Percentiles rank a stretch among this genome's conserved stretches.
These are phyloP conservation scores for Leptobrachium ailaonicum DNA, from an alignment of 2,113 vertebrate genomes.

Conservation along the genomic window DNA sequence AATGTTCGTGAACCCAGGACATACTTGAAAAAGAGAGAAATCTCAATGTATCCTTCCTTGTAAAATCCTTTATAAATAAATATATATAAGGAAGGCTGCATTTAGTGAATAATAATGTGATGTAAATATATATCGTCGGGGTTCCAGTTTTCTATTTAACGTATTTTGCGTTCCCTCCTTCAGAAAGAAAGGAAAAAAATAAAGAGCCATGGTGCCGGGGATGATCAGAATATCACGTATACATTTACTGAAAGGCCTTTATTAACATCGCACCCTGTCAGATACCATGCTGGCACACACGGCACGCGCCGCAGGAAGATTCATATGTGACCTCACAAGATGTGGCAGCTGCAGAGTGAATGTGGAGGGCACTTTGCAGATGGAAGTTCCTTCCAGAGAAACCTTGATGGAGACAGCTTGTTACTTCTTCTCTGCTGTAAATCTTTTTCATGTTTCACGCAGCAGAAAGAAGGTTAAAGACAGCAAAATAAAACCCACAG, in stretches of 20 bases:
- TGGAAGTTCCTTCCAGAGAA: not conserved
- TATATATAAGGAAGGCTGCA: no score
- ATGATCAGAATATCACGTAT: not conserved
- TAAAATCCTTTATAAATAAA: no score
- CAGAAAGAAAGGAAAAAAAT: not conserved
- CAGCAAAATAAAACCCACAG: not conserved
- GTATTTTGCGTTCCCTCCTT: not conserved
- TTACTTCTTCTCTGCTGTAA: not conserved
- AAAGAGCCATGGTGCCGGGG: no score
- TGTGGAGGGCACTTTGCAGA: not conserved
- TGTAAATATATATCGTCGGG: no score
- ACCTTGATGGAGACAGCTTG: not conserved
- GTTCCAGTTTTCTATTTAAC: no score
- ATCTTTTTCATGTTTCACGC: not conserved
- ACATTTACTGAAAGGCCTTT: conserved; percentile 3
- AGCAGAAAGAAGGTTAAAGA: not conserved
- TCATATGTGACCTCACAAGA: conserved; percentile 15
- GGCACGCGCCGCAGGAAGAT: conserved; percentile 22
- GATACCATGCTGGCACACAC: conserved; percentile 22
- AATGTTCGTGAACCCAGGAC: no score
- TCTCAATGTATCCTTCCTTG: no score
- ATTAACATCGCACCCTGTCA: conserved; percentile 38
- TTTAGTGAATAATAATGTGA: no score
- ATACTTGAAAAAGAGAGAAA: no score
- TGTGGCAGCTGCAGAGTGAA: conserved; percentile 29